phyloP scores from a whole-genome alignment of 2,113 vertebrate genomes.

The Apeltes quadracus region DNA sequence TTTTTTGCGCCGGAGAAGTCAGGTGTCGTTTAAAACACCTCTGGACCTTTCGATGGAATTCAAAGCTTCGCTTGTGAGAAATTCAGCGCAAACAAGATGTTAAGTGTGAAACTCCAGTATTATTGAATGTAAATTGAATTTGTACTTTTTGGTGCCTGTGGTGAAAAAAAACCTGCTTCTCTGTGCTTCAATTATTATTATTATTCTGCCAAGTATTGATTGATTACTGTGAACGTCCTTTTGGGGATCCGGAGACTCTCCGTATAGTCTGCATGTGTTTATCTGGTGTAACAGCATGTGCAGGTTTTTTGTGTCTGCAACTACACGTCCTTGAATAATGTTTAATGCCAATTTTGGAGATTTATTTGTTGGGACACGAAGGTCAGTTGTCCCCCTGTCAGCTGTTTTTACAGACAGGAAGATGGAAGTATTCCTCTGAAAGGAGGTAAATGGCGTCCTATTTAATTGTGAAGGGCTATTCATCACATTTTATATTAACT shows the following conservation, averaged over 20 bases:
- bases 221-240: constrained; percentile 24
- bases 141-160: constrained; percentile 66
- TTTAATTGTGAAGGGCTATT: constrained; percentile 74
- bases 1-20: too few species aligned
- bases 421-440: neutral
- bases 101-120: constrained; percentile 11
- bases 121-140: constrained; percentile 68
- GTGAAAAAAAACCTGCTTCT: constrained; percentile 1
- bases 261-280: constrained; percentile 55
- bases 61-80: neutral
- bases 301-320: constrained; percentile 24
- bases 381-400: too few species aligned
- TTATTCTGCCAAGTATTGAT: neutral
- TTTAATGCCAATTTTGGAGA: neutral
- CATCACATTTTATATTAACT: constrained; percentile 56
- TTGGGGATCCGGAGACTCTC: constrained; percentile 5
- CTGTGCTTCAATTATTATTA: neutral
- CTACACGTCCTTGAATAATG: constrained; percentile 26
- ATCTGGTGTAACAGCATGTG: constrained; percentile 42
- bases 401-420: neutral
- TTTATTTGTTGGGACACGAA: constrained; percentile 36
- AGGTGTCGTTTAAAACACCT: neutral
- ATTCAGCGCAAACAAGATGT: constrained; percentile 9
- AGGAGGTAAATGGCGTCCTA: constrained; percentile 40
- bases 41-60: neutral